Percentiles rank a stretch among this genome's conserved stretches.
Conservation (phyloP, 1,140 invertebrate genomes). For the Xylocopa sonorina region DNA sequence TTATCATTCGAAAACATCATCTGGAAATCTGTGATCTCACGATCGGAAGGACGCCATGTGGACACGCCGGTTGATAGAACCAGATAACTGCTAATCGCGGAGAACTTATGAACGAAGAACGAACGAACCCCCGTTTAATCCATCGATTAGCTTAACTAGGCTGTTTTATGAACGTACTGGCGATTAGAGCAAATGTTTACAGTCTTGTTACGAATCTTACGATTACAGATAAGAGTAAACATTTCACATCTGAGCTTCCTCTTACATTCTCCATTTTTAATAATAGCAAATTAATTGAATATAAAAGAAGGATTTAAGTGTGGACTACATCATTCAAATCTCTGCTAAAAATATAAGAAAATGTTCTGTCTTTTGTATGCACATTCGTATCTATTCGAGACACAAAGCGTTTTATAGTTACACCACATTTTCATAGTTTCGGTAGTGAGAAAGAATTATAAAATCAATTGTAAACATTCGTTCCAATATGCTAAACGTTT, state of each 20-base stretch:
- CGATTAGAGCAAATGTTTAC: no score
- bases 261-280: not conserved
- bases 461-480: no score
- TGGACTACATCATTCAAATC: no score
- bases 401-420: no score
- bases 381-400: no score
- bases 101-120: not conserved
- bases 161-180: not conserved
- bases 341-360: no score
- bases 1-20: slow-evolving; percentile 37
- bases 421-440: no score
- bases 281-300: not conserved
- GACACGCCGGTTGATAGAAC: slow-evolving; percentile 4
- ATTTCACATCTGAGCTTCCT: not conserved
- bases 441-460: no score
- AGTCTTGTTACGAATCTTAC: not conserved
- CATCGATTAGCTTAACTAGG: not conserved
- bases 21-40: slow-evolving; percentile 36
- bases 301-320: no score
- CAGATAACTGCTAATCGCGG: slow-evolving; percentile 32
- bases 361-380: no score
- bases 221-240: no score
- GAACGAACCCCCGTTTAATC: not conserved
- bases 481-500: no score
- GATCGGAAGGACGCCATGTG: slow-evolving; percentile 12